Evolutionary conservation across 2,113 vertebrate species (phyloP), one percentile per base, ranked within the genome.

Genomic region (Promerops cafer): DNA sequence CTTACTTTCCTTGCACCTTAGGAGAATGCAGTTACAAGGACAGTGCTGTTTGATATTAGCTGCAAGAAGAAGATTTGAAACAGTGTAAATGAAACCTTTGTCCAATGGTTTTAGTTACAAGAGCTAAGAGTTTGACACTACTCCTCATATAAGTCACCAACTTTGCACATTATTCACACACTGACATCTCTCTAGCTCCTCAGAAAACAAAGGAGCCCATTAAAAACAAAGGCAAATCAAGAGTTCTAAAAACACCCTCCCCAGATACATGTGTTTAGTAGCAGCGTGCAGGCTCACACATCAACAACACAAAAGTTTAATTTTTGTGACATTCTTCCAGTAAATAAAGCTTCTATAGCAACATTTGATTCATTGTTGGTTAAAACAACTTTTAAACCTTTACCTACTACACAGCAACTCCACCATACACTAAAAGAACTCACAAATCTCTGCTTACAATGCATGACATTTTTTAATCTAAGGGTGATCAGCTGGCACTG

Each of bases 21-120:
- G 90, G 7, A 84, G 77, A 91, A 94, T 26, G 83, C 19, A 69
- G 70, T 87, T 92, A 94, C 64, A 96, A 94, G 40, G 50, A 91
- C 37, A 82, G 24, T 56, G 56, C 19, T 90, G 80, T 78, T 59
- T 84, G 78, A 37, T 37, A 95, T 33, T n/a, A 84, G 65, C 89
- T 94, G 91, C 44, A 94, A 69, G 80, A 87, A 96, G n/a, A 95
- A 93, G 60, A 94, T 20, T 68, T 40, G 49, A 93, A 94, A 93
- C 22, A 74, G 20, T 74, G 60, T 70, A 87, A 97, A 90, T 1
- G 5, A 11, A 95, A 74, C 16, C 39, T 83, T 49, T 42, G 33
- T 21, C 26, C 44, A 52, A 69, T 35, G 11, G 7, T 37, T 92
- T 94, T 35, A 80, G 37, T 74, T 88, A 42, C 16, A 82, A 60